Base-by-base conservation (phyloP, 2,113 vertebrate species). In the Hemibagrus wyckioides region DNA sequence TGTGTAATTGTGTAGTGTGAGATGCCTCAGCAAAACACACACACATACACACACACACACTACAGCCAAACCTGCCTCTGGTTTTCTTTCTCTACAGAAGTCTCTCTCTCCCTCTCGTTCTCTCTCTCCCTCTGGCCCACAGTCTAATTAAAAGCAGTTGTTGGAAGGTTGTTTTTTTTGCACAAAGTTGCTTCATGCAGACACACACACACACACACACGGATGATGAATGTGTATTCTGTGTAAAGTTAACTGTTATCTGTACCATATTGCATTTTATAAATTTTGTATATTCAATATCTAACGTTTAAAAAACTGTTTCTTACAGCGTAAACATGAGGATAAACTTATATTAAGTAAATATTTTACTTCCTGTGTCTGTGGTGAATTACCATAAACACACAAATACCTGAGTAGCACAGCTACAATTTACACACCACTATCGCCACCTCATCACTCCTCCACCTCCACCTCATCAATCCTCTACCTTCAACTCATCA, bases 121-220 rank as follows among this genome's bases (percentile, higher is more conserved):
- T 44, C 71, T 28, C 71, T 75, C 41, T 48, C 19, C 48, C 25
- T 76, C 41, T 75, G 41, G 41, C 73, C 23, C 23, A 75, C 36
- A 75, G 19, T 25, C 23, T 75, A 75, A 75, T 75, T 44, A 75
- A 75, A 75, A 75, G 71, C 39, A 75, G 39, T 75, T 73, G 19
- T 69, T 71, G 33, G 36, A n/a, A 23, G 33, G n/a, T 33, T 71
- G 17, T 71, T 67, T 69, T 69, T 21, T 69, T 9, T 4, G 5
- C 7, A 30, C 14, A 67, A 67, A 15, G 1, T 33, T 33, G 65
- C 15, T 69, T 71, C 65, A 23, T 25, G 57, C 14, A 33, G 63
- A 65, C 14, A 54, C 52, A 17, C 52, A 19, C 52, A 61, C 23
- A 28, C 59, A 61, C 23, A 61, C 30, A 33, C 5, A 4, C 33